Conservation (phyloP, 2,888 invertebrate species). For the Abrostola triplasia region DNA sequence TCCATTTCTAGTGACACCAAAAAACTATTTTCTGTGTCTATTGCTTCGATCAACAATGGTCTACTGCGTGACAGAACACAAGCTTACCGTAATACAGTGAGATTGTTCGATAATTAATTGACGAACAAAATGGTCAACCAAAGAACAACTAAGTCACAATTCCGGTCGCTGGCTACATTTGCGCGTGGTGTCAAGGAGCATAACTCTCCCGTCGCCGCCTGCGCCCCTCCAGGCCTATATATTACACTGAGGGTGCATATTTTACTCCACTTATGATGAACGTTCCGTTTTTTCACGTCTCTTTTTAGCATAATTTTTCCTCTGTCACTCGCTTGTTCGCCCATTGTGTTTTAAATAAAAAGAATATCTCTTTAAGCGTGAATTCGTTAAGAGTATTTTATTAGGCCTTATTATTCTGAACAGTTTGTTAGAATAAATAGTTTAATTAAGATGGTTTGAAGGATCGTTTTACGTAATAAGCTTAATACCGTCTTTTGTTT, state of each 20-base stretch:
- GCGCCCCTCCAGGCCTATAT: conserved; percentile 54
- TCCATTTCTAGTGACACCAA: too few species aligned
- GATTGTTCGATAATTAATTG: background rate
- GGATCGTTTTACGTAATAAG: conserved; percentile 32
- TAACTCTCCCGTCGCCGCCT: conserved; percentile 31
- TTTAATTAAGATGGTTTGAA: conserved; percentile 45
- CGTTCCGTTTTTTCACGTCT: conserved; percentile 41
- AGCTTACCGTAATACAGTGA: too few species aligned
- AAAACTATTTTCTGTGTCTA: too few species aligned
- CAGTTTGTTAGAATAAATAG: conserved; percentile 55
- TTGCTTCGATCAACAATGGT: too few species aligned
- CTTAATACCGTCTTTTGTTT: conserved; percentile 32
- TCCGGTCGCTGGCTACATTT: conserved; percentile 18
- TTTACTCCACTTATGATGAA: conserved; percentile 61
- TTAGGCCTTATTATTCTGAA: conserved; percentile 50
- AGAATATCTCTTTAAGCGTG: conserved; percentile 51
- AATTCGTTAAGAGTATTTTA: conserved; percentile 54
- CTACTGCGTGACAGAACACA: too few species aligned
- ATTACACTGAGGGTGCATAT: conserved; percentile 63
- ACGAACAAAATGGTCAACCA: background rate
- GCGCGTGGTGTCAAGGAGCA: conserved; percentile 17
- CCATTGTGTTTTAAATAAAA: conserved; percentile 51
- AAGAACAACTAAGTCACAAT: background rate
- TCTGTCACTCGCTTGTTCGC: conserved; percentile 51
- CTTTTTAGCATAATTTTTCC: conserved; percentile 56